Base-by-base conservation (phyloP, 2,113 vertebrate species). In the Chaetorhynchus papuensis region DNA sequence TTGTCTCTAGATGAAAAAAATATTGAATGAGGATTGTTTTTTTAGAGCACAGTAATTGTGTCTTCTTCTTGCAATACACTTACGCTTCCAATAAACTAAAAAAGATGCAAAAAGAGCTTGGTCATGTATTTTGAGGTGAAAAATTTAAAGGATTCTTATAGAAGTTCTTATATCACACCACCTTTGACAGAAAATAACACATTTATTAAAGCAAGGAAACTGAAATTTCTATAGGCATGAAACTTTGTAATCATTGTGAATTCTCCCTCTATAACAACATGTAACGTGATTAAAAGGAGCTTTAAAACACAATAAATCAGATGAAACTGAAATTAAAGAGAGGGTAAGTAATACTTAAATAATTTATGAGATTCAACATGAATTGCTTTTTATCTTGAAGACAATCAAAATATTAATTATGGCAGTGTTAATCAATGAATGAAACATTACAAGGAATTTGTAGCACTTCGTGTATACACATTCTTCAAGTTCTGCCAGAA, bases 11-110 rank as follows among this genome's bases (percentile, higher is more conserved):
- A 41, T 23, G 5, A 88, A 54, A 54, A 77, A 49, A 37, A 13
- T 28, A 8, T 33, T 45, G 13, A 30, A 45, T 0, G 1, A 65
- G 4, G 2, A 47, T 71, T 31, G 2, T 0, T 19, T 41, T 77
- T 56, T 45, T 33, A 33, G 31, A 59, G 1, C 5, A 39, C 2
- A 44, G 1, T 41, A 83, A 79, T 13, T 66, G 6, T 23, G 8
- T 39, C 10, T 50, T 79, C 69, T 64, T 22, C 21, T 60, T 65
- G 24, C 4, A 56, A 24, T 15, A 23, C 6, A 20, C 8, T 33
- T 56, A 7, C 21, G 5, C 2, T 59, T 68, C 76, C 35, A 70
- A 24, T 23, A 65, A 82, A 39, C 4, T 6, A 13, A 52, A 9
- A 63, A 64, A 61, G 6, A 31, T 47, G 6, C 3, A 50, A 28